Conservation (phyloP, 2,888 invertebrate genomes). For the Rugalucina vietnamica region DNA sequence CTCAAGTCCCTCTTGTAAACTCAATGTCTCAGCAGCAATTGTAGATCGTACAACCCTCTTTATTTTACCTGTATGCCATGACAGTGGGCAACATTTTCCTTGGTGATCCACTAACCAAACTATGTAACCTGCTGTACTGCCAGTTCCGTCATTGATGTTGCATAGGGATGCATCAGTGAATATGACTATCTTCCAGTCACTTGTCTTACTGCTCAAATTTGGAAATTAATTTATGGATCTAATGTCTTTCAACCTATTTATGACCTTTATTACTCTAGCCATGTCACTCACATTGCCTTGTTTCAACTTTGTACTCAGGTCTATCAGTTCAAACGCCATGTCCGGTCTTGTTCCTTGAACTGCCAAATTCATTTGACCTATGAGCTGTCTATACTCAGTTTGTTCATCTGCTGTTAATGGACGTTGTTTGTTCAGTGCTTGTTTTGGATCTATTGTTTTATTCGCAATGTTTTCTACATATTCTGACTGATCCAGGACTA, state of each 20-base stretch:
- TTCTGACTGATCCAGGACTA: constrained; percentile 32
- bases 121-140: constrained; percentile 45
- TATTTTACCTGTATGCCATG: constrained; percentile 58
- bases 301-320: constrained; percentile 43
- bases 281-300: constrained; percentile 22
- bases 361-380: constrained; percentile 50
- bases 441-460: not conserved
- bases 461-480: constrained; percentile 8
- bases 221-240: constrained; percentile 34
- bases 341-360: constrained; percentile 48
- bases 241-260: constrained; percentile 40
- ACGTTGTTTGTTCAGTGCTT: not conserved
- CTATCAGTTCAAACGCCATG: constrained; percentile 50
- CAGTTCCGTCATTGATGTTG: constrained; percentile 50
- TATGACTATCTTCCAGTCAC: not conserved
- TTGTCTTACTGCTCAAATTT: not conserved
- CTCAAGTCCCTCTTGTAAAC: constrained; percentile 44
- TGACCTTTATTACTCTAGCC: constrained; percentile 16
- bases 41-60: constrained; percentile 51
- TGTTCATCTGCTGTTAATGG: constrained; percentile 20
- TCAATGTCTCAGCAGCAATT: constrained; percentile 56
- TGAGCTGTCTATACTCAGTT: constrained; percentile 16
- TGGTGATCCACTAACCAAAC: constrained; percentile 42
- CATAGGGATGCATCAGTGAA: constrained; percentile 51
- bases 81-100: constrained; percentile 48